phyloP scores from a whole-genome alignment of 2,888 invertebrate species.

The Pachliopta kotzebuea region DNA sequence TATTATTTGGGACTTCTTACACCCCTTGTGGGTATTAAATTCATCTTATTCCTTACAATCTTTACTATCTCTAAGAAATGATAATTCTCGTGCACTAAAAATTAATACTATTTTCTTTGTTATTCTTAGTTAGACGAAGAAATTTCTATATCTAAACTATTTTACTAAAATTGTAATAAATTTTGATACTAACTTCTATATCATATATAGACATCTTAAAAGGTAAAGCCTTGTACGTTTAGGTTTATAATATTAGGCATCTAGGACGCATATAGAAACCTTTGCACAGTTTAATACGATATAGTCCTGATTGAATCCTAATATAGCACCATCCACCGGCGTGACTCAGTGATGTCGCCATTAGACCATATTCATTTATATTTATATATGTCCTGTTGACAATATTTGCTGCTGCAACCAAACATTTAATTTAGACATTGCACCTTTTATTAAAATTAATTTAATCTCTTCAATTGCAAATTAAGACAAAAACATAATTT shows the following conservation, averaged over 20 bases:
- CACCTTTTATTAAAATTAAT: background rate
- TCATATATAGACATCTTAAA: background rate
- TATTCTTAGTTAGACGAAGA: background rate
- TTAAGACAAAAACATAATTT: background rate
- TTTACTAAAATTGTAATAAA: too few species aligned
- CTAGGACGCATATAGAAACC: background rate
- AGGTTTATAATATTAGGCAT: background rate
- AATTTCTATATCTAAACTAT: too few species aligned
- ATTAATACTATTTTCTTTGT: background rate
- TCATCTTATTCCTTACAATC: background rate
- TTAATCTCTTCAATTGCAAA: background rate
- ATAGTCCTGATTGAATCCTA: constrained; percentile 21
- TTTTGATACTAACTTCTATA: background rate
- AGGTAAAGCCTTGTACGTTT: background rate
- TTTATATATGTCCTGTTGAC: constrained; percentile 7
- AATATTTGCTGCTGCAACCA: constrained; percentile 8
- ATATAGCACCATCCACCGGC: constrained; percentile 20
- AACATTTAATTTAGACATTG: background rate
- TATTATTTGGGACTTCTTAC: too few species aligned
- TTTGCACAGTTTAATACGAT: constrained; percentile 8
- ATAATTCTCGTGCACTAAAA: background rate
- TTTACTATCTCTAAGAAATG: background rate
- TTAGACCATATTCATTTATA: constrained; percentile 5
- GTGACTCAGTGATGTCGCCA: constrained; percentile 20
- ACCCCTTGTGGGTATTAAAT: too few species aligned